phyloP scores from a whole-genome alignment of 2,113 vertebrate species.

The Ellobius talpinus region DNA sequence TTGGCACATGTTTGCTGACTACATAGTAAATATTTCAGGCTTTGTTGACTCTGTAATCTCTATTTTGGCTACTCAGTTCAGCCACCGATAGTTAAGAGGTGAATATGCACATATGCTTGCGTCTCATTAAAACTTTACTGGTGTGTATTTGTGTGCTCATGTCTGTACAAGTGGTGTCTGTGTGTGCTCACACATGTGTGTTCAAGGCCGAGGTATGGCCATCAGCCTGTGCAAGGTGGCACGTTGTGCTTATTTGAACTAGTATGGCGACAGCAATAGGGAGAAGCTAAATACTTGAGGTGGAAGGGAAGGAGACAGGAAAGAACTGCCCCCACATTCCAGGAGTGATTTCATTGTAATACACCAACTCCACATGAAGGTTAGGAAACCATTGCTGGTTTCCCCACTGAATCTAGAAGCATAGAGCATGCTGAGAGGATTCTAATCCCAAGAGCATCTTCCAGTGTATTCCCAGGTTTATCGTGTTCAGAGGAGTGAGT shows the following conservation, averaged over 20 bases:
- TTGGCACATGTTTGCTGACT: background rate
- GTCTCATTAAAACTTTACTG: background rate
- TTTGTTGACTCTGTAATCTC: background rate
- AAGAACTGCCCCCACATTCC: background rate
- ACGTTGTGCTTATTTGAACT: background rate
- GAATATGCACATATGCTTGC: background rate
- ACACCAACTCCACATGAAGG: background rate
- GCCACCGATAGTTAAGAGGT: background rate
- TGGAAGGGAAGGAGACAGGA: background rate
- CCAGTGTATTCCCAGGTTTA: background rate
- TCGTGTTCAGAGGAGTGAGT: background rate
- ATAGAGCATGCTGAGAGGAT: background rate
- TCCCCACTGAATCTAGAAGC: background rate
- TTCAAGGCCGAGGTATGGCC: background rate
- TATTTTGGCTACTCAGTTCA: background rate
- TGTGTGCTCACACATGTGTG: background rate
- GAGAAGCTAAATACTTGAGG: background rate
- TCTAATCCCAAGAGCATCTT: background rate
- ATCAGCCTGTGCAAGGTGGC: background rate
- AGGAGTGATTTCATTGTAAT: background rate
- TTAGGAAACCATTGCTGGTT: background rate
- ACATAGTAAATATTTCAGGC: background rate
- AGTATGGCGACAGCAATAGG: too few relatives aligned
- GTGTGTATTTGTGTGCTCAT: background rate
- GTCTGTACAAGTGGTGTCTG: background rate